phyloP scores from a whole-genome alignment of 1,140 invertebrate genomes.

The Danaus melanippus region DNA sequence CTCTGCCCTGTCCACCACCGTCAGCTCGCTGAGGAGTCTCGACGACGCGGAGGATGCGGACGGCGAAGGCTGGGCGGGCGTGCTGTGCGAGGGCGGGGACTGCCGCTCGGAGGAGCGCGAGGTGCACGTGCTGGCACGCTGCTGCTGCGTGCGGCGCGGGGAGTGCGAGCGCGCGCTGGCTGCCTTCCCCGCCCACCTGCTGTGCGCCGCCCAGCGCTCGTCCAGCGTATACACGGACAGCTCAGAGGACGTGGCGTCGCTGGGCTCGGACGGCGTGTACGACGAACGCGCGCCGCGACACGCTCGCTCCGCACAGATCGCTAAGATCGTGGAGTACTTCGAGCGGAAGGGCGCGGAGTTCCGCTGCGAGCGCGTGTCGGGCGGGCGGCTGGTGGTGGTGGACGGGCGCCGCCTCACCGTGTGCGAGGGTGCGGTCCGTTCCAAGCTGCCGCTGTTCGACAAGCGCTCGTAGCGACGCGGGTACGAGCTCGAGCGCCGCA shows the following conservation, averaged over 20 bases:
- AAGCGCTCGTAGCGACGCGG: slow-evolving; percentile 73
- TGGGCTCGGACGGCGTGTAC: slow-evolving; percentile 81
- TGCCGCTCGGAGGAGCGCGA: slow-evolving; percentile 23
- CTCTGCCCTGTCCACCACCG: slow-evolving; percentile 68
- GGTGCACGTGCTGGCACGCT: slow-evolving; percentile 45
- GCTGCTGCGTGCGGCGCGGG: slow-evolving; percentile 38
- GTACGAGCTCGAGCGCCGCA: slow-evolving; percentile 11
- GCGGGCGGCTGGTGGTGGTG: slow-evolving; percentile 25
- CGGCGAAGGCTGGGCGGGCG: slow-evolving; percentile 11
- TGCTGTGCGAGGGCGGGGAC: slow-evolving; percentile 30
- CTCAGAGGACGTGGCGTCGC: slow-evolving; percentile 86
- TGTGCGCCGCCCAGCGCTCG: slow-evolving; percentile 79
- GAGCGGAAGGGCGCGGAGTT: slow-evolving; percentile 77
- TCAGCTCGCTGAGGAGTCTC: slow-evolving; percentile 72
- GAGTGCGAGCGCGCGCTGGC: slow-evolving; percentile 24
- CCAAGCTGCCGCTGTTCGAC: slow-evolving; percentile 89
- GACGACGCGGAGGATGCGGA: slow-evolving; percentile 70
- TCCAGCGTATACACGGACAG: slow-evolving; percentile 90
- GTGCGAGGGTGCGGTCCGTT: slow-evolving; percentile 87
- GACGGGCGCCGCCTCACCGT: slow-evolving; percentile 73
- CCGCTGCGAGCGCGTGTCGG: slow-evolving; percentile 48
- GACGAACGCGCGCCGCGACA: slow-evolving; percentile 75
- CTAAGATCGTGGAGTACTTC: slow-evolving; percentile 91
- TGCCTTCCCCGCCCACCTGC: slow-evolving; percentile 34
- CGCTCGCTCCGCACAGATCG: slow-evolving; percentile 80